These are phyloP conservation scores for Tachystola acroxantha DNA, from an alignment of 2,888 invertebrate genomes.

Conservation along the genomic window DNA sequence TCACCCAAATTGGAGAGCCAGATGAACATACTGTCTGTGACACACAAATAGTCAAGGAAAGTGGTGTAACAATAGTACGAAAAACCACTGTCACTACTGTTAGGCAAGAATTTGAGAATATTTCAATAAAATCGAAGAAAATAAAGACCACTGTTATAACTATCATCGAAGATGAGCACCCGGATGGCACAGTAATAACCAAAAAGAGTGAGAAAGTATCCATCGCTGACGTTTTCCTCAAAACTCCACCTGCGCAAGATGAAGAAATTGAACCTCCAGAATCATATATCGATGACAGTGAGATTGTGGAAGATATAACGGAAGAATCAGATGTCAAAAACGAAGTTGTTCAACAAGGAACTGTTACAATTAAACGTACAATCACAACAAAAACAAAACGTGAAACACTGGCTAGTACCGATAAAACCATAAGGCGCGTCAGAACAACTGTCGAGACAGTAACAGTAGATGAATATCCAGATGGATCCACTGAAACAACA, in stretches of 20 bases:
- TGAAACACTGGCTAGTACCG: constrained; percentile 68
- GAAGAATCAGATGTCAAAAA: constrained; percentile 61
- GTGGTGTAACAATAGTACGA: constrained; percentile 43
- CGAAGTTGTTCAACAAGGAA: constrained; percentile 52
- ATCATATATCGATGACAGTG: constrained; percentile 44
- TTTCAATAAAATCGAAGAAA: constrained; percentile 38
- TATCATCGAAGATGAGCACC: constrained; percentile 55
- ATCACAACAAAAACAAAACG: constrained; percentile 67
- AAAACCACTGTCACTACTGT: constrained; percentile 54
- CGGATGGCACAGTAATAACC: constrained; percentile 59
- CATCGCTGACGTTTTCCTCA: constrained; percentile 49
- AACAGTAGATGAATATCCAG: constrained; percentile 66
- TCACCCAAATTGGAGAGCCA: constrained; percentile 39
- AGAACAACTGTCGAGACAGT: constrained; percentile 77
- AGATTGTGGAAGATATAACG: constrained; percentile 57
- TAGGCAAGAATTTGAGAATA: constrained; percentile 53
- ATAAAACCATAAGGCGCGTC: constrained; percentile 73
- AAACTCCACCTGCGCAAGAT: constrained; percentile 24
- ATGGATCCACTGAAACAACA: constrained; percentile 76
- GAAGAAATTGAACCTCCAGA: constrained; percentile 32
- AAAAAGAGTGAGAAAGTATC: constrained; percentile 65
- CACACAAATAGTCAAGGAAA: constrained; percentile 40
- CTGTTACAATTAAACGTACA: constrained; percentile 51
- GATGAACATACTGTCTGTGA: constrained; percentile 39
- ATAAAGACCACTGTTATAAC: constrained; percentile 53